A percentile compares a stretch with the other conserved stretches of the same genome.
Evolutionary conservation across 2,888 invertebrate genomes (phyloP).

Genomic region (Sinohyriopsis cumingii): DNA sequence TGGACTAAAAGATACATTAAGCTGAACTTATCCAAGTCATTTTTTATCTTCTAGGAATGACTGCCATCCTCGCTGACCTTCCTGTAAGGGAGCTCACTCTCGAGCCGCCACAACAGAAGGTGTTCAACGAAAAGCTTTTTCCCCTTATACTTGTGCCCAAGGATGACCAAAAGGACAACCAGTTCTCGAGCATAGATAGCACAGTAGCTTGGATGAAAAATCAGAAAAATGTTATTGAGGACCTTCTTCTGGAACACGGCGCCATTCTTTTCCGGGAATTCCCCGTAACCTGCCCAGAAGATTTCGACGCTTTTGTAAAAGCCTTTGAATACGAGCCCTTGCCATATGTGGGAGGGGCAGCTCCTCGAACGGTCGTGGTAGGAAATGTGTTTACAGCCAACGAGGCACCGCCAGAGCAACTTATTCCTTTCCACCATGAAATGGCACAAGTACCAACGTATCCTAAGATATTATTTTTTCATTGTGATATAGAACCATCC

Average conservation of each 20-base stretch:
- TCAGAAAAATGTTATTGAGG: constrained; percentile 27
- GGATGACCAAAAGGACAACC: background rate
- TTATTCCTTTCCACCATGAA: constrained; percentile 61
- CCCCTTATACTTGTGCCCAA: constrained; percentile 39
- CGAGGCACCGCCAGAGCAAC: constrained; percentile 57
- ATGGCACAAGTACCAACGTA: constrained; percentile 61
- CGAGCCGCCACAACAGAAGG: constrained; percentile 34
- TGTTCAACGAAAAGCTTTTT: constrained; percentile 37
- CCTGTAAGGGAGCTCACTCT: constrained; percentile 4
- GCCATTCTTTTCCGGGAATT: constrained; percentile 57
- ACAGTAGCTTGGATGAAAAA: constrained; percentile 29
- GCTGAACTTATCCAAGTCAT: no score
- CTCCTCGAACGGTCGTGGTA: constrained; percentile 42
- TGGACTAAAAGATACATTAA: no score
- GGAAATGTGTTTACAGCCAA: constrained; percentile 58
- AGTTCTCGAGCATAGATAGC: background rate
- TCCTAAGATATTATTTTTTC: constrained; percentile 53
- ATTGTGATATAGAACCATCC: constrained; percentile 47
- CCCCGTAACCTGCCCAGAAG: constrained; percentile 40
- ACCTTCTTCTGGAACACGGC: constrained; percentile 41
- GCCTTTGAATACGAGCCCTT: constrained; percentile 44
- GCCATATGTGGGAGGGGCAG: constrained; percentile 58
- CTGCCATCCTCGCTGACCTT: no score
- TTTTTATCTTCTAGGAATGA: no score
- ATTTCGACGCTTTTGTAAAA: constrained; percentile 51